Evolutionary conservation across 1,140 invertebrate species (phyloP).

Genomic region (Chironomus striatipennis): DNA sequence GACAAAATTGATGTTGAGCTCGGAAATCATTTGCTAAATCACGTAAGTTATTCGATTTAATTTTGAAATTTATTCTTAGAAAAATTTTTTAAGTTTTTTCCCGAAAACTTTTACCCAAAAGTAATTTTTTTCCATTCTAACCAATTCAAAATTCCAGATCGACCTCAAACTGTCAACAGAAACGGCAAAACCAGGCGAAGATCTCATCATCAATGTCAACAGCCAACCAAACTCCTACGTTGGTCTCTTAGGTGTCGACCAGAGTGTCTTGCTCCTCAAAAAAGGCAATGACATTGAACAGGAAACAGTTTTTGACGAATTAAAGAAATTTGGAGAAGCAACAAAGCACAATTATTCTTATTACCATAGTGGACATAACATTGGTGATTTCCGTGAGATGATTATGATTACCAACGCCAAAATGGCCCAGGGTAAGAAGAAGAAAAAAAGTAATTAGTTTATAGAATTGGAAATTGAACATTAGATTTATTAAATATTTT

Average conservation of each 20-base stretch:
- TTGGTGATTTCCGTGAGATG: background rate
- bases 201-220: constrained; percentile 55
- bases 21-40: background rate
- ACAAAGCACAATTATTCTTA: constrained; percentile 26
- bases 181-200: constrained; percentile 53
- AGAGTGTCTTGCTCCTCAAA: constrained; percentile 66
- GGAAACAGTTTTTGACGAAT: constrained; percentile 37
- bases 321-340: constrained; percentile 40
- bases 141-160: too few relatives aligned
- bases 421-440: background rate
- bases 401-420: background rate
- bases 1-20: constrained; percentile 6
- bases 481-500: too few relatives aligned
- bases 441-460: background rate
- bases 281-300: constrained; percentile 45
- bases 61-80: background rate
- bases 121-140: too few relatives aligned
- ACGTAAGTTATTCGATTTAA: background rate
- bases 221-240: constrained; percentile 72
- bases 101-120: too few relatives aligned
- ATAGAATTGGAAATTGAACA: background rate
- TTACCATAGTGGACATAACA: background rate
- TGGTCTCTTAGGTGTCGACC: constrained; percentile 74
- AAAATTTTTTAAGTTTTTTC: too few relatives aligned
- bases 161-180: constrained; percentile 42